Evolutionary conservation across 1,140 invertebrate species (phyloP).

Genomic region (Stegodyphus dumicola): DNA sequence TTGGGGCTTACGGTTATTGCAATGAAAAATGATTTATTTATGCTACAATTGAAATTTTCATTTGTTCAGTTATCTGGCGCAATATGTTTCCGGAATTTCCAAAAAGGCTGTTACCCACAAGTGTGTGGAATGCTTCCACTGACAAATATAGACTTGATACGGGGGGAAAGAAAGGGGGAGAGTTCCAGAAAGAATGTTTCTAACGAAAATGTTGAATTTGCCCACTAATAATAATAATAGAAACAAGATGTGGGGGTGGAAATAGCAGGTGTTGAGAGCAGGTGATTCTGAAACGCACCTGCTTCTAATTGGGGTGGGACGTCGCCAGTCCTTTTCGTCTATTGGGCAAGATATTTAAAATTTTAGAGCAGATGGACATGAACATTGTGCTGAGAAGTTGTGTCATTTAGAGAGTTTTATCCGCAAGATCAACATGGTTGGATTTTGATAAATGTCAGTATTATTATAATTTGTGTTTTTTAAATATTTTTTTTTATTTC

Average conservation of each 20-base stretch:
- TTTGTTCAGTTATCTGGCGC: conserved; percentile 37
- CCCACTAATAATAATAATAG: conserved; percentile 34
- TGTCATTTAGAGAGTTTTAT: conserved; percentile 40
- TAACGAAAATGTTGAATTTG: conserved; percentile 40
- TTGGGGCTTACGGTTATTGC: conserved; percentile 32
- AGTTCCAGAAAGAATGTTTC: conserved; percentile 39
- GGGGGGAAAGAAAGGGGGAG: conserved; percentile 27
- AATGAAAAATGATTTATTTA: conserved; percentile 38
- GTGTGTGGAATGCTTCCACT: conserved; percentile 33
- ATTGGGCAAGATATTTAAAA: conserved; percentile 17
- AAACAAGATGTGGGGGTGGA: conserved; percentile 2
- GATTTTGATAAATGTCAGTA: conserved; percentile 19
- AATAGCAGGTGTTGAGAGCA: conserved; percentile 18
- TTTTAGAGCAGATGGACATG: conserved; percentile 19
- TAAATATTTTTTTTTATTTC: conserved; percentile 14
- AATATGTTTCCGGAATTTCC: conserved; percentile 33
- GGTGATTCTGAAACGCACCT: conserved; percentile 13
- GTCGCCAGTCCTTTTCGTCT: conserved; percentile 15
- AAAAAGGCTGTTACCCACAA: conserved; percentile 33
- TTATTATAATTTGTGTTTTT: conserved; percentile 16
- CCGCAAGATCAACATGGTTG: conserved; percentile 25
- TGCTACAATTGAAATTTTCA: conserved; percentile 40
- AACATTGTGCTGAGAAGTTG: conserved; percentile 37
- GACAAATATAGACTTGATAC: conserved; percentile 40
- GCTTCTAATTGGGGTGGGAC: conserved; percentile 17